These are phyloP conservation scores for Apotomis capreana DNA, from an alignment of 2,888 invertebrate genomes.

Conservation along the genomic window DNA sequence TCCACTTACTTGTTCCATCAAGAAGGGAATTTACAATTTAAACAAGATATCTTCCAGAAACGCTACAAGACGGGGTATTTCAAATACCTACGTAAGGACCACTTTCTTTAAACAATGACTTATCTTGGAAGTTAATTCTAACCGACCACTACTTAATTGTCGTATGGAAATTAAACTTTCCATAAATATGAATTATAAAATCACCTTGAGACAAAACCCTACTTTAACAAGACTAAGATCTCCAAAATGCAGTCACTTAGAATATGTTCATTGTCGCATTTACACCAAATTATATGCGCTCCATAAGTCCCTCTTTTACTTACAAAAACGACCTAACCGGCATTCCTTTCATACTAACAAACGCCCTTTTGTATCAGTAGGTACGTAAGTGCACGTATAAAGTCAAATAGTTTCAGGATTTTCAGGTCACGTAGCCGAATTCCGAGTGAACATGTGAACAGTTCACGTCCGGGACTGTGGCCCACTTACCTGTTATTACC, in stretches of 20 bases:
- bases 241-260: conserved; percentile 9
- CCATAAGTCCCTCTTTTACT: neutral
- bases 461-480: conserved; percentile 4
- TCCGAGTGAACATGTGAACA: conserved; percentile 22
- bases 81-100: conserved; percentile 5
- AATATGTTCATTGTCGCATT: conserved; percentile 8
- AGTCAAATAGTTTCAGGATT: conserved; percentile 15
- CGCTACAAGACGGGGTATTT: neutral
- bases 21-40: conserved; percentile 29
- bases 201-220: too few relatives aligned
- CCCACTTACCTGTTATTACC: conserved; percentile 1
- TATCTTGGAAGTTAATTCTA: too few relatives aligned
- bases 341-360: neutral
- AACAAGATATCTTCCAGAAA: conserved; percentile 21
- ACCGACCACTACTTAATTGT: too few relatives aligned
- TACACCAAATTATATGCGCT: conserved; percentile 14
- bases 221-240: neutral
- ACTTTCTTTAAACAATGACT: neutral
- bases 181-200: too few relatives aligned
- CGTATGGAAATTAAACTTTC: too few relatives aligned
- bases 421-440: conserved; percentile 21
- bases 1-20: conserved; percentile 5
- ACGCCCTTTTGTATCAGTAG: neutral
- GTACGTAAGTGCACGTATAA: neutral
- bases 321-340: neutral